Evolutionary conservation across 2,113 vertebrate species (phyloP), one percentile per base, ranked within the genome.

Genomic region (Leuciscus idus): DNA sequence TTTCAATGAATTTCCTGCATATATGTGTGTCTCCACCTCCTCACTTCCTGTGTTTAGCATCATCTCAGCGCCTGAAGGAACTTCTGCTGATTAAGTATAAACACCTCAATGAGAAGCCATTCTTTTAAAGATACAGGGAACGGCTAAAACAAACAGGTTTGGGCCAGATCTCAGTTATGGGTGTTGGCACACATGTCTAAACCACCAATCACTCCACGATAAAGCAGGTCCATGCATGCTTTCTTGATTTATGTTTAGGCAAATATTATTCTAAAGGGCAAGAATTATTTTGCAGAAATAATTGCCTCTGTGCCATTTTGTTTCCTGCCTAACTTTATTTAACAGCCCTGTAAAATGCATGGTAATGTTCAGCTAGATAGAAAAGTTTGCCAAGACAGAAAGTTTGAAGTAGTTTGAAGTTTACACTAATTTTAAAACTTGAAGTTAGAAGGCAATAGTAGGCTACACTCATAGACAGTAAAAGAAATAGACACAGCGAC

Each of bases 21-120:
- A 48, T 3, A 12, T 48, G 46, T 48, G 12, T 15, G 28, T 28
- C 4, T 62, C 9, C 43, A 64, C 39, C 7, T 1, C 39, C 79
- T 30, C 74, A 36, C 36, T 57, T 17, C 64, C 17, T 55, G 46
- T 23, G 30, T 82, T 82, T 6, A 39, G 70, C 2, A 72, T 89
- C 84, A 89, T 17, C 81, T 88, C 89, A 88, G 48, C 55, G 62
- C 87, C 80, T 55, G 43, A 64, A 86, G 64, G 50, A 76, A 73
- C 70, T 10, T 74, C 52, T 81, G 75, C 15, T 87, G 73, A 87
- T 89, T 86, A 83, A 85, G 57, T 79, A 82, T 46, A 61, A 83
- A 77, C 61, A 81, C 12, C 66, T 73, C 84, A 59, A 82, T 52
- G 64, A 50, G 72, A 84, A 84, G 43, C 33, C 55, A 76, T 70